phyloP scores from a whole-genome alignment of 1,140 invertebrate species.

The Sycophila sp. region DNA sequence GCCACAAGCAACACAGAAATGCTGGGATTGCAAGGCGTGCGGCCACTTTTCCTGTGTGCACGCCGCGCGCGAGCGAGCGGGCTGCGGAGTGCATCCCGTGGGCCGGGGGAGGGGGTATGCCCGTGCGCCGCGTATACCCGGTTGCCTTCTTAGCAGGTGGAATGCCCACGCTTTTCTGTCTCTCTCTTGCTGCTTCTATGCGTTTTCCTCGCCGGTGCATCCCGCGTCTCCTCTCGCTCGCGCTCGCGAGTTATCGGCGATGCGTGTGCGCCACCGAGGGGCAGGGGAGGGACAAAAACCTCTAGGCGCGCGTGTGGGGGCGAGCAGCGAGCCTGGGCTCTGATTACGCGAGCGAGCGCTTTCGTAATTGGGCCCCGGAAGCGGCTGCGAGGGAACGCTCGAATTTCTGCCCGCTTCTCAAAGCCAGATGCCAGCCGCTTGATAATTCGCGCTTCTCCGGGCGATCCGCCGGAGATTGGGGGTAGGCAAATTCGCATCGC shows the following conservation, averaged over 20 bases:
- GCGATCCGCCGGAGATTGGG: conserved; percentile 17
- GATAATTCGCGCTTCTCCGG: conserved; percentile 21
- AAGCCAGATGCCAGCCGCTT: conserved; percentile 30
- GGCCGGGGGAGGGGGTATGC: conserved; percentile 8
- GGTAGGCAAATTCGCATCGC: conserved; percentile 31
- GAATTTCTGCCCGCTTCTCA: conserved; percentile 14
- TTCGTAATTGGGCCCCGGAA: conserved; percentile 39
- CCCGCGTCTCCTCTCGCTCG: neutral
- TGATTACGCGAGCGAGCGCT: conserved; percentile 33
- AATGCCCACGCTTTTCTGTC: conserved; percentile 43
- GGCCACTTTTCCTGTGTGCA: conserved; percentile 62
- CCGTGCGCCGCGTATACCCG: conserved; percentile 21
- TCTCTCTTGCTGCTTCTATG: neutral
- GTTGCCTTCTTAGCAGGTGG: conserved; percentile 53
- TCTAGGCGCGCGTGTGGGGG: neutral
- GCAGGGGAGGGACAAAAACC: conserved; percentile 16
- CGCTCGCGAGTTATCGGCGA: conserved; percentile 30
- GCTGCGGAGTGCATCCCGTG: no score
- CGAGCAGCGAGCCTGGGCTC: neutral
- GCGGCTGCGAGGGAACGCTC: conserved; percentile 27
- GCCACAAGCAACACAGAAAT: conserved; percentile 64
- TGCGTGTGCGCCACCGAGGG: conserved; percentile 5
- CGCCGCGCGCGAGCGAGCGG: conserved; percentile 37
- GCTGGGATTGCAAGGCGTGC: conserved; percentile 61
- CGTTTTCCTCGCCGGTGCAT: neutral